Base-by-base conservation (phyloP, 2,888 invertebrate genomes). In the Apamea sordens region DNA sequence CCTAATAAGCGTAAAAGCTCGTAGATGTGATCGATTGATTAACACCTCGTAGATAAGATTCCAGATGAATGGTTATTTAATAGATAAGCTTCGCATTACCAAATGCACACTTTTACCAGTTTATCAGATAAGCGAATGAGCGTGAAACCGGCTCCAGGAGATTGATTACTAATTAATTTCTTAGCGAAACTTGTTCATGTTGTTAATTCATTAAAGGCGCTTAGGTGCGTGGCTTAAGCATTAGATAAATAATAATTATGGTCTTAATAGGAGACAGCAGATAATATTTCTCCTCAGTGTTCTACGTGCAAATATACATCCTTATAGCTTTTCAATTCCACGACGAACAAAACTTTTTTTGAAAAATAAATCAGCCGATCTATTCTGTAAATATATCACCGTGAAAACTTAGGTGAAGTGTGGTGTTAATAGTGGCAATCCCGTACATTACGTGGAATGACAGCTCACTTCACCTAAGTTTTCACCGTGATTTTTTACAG, bases 41-140 rank as follows among this genome's bases (percentile, higher is more conserved):
- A 74, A 82, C 69, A 83, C 80, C 76, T 79, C 13, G 15, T 67
- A 65, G 76, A 80, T 83, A 86, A 78, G 53, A 28, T 56, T 75
- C n/a, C 13, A 65, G 69, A 78, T 77, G 50, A 67, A 74, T 74
- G 41, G 64, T 21, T 82, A 79, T 85, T 77, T 79, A 70, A 11
- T 70, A 86, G 79, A 84, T 86, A 79, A 74, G 74, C 79, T 68
- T 78, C 15, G 56, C 71, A 73, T 82, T 36, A 74, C 68, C 50
- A 73, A 76, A 79, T 80, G 44, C 61, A 73, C 78, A 78, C 44
- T 75, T 70, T 73, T 86, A 75, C 68, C 28, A 64, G 73, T 76
- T 76, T 75, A 77, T 82, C 70, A 71, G 83, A 76, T 88, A 72
- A 67, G 47, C 32, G 13, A 78, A 74, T 74, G 76, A 80, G 73